Conservation (phyloP, 2,888 invertebrate genomes). For the Galerucella nymphaeae region DNA sequence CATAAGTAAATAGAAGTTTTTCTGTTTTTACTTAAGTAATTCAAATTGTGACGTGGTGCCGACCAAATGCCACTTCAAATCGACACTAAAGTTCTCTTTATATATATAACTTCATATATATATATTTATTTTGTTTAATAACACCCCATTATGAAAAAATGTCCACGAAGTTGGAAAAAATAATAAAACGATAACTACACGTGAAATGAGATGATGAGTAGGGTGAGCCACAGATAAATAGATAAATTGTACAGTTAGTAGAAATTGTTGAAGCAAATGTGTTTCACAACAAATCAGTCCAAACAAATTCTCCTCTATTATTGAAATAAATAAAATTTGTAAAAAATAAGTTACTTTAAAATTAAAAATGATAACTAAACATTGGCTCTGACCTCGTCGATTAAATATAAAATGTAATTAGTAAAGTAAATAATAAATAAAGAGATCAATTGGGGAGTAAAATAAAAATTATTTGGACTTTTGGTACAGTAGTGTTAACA, state of each 20-base stretch:
- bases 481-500: conserved; percentile 52
- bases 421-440: not conserved
- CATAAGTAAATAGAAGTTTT: conserved; percentile 55
- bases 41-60: conserved; percentile 43
- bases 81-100: conserved; percentile 40
- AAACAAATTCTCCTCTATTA: conserved; percentile 14
- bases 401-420: not conserved
- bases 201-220: conserved; percentile 62
- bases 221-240: conserved; percentile 60
- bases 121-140: conserved; percentile 47
- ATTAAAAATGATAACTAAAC: not conserved
- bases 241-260: conserved; percentile 57
- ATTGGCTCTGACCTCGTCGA: not conserved
- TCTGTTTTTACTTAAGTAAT: conserved; percentile 38
- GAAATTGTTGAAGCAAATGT: conserved; percentile 53
- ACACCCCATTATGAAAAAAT: conserved; percentile 56
- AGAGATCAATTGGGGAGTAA: conserved; percentile 1
- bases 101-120: conserved; percentile 35
- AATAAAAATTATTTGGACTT: conserved; percentile 35
- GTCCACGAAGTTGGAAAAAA: conserved; percentile 48
- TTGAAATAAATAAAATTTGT: not conserved
- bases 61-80: conserved; percentile 43
- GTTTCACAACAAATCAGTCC: conserved; percentile 50
- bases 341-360: not conserved
- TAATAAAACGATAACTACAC: conserved; percentile 52